These are phyloP conservation scores for Elysia chlorotica DNA, from an alignment of 1,140 invertebrate genomes.

Conservation along the genomic window DNA sequence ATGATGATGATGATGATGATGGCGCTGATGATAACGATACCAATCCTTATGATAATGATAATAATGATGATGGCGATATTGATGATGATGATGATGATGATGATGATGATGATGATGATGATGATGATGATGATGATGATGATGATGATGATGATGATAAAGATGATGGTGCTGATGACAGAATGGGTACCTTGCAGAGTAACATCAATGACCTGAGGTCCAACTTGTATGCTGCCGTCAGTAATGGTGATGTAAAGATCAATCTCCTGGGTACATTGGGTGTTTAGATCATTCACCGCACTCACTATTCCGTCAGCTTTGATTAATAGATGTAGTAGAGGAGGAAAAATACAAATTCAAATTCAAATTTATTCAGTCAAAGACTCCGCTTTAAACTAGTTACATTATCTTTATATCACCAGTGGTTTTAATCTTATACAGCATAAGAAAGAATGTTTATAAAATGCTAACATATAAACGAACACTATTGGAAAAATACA, in stretches of 20 bases:
- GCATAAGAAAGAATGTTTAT: no score
- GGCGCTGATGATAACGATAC: background rate
- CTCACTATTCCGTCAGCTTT: conserved; percentile 4
- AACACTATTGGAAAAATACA: no score
- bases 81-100: background rate
- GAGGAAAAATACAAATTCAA: no score
- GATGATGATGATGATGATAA: background rate
- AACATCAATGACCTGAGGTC: conserved; percentile 7
- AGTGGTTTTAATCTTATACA: no score
- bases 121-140: background rate
- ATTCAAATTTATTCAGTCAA: no score
- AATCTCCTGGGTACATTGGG: background rate
- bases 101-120: background rate
- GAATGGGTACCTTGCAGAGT: background rate
- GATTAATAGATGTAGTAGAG: no score
- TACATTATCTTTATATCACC: no score
- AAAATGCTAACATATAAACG: no score
- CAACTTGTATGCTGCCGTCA: conserved; percentile 1
- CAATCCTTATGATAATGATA: background rate
- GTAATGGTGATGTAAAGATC: background rate
- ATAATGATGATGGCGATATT: background rate
- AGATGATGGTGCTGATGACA: background rate
- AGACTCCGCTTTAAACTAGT: no score
- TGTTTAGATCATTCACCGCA: conserved; percentile 3
- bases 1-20: background rate